Conservation (phyloP, 2,888 invertebrate genomes). For the Drosophila pseudotakahashii region DNA sequence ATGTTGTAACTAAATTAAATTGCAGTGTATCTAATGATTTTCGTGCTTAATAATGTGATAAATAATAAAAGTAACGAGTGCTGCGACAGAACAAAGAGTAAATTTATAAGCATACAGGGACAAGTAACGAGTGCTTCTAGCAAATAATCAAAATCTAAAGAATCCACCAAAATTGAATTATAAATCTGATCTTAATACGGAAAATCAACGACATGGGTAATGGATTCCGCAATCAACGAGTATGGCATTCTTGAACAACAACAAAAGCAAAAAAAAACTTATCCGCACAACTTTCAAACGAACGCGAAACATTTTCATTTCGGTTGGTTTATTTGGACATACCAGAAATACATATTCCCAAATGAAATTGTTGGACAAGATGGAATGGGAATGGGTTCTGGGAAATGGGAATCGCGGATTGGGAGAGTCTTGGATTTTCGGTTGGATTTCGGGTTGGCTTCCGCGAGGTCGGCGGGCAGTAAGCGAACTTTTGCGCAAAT, state of each 20-base stretch:
- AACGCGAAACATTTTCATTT: conserved; percentile 37
- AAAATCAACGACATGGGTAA: neutral
- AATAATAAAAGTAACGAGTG: neutral
- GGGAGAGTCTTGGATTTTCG: neutral
- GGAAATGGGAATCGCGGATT: neutral
- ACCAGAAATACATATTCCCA: conserved; percentile 36
- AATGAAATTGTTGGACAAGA: conserved; percentile 43
- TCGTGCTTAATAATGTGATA: neutral
- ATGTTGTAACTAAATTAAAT: neutral
- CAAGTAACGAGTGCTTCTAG: neutral
- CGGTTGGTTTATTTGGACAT: conserved; percentile 34
- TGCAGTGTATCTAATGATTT: neutral
- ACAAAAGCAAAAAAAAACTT: conserved; percentile 18
- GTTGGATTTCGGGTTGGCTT: conserved; percentile 4
- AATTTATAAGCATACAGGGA: neutral
- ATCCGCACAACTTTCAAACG: conserved; percentile 23
- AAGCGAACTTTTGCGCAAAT: conserved; percentile 70
- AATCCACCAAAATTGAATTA: neutral
- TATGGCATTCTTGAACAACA: conserved; percentile 3
- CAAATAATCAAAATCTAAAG: neutral
- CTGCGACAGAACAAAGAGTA: neutral
- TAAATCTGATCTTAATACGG: neutral
- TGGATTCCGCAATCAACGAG: conserved; percentile 30
- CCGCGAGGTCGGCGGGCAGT: conserved; percentile 24
- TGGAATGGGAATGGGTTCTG: conserved; percentile 10